A percentile compares a stretch with the other conserved stretches of the same genome.
These are phyloP conservation scores for Aurelia sp. DNA, from an alignment of 30 jellyfish, hydroid and myxozoan genomes.

Conservation along the genomic window DNA sequence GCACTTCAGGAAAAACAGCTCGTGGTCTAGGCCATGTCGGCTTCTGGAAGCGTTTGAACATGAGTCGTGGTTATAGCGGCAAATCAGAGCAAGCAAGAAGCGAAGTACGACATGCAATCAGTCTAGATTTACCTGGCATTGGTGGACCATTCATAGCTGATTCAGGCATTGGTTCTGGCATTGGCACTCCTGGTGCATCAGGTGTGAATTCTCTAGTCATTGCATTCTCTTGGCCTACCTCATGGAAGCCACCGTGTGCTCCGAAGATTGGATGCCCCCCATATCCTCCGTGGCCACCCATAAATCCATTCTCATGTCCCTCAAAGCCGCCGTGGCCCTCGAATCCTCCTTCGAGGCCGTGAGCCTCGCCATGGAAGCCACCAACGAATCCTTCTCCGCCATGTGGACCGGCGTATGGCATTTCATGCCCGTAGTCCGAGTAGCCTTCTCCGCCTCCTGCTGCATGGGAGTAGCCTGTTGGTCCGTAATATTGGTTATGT, in stretches of 20 bases:
- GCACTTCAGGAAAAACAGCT: no score
- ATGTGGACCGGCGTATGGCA: slow-evolving; percentile 78
- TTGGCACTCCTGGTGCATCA: slow-evolving; percentile 50
- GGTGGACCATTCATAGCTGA: slow-evolving; percentile 33
- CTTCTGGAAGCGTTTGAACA: no score
- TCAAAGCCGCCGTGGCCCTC: slow-evolving; percentile 40
- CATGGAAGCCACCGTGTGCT: slow-evolving; percentile 59
- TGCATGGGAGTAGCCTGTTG: slow-evolving; percentile 93
- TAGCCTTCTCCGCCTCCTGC: slow-evolving; percentile 50
- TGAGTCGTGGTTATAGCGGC: no score
- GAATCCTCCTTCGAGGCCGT: slow-evolving; percentile 60
- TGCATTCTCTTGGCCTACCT: slow-evolving; percentile 44
- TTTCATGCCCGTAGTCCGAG: slow-evolving; percentile 68
- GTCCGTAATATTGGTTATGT: slow-evolving; percentile 86
- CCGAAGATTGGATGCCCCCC: slow-evolving; percentile 19
- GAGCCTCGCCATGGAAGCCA: slow-evolving; percentile 52
- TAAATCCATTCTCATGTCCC: slow-evolving; percentile 11
- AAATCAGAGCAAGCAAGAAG: no score
- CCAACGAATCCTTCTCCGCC: slow-evolving; percentile 2
- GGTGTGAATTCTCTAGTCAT: slow-evolving; percentile 61
- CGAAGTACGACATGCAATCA: no score
- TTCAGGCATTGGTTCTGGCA: slow-evolving; percentile 69
- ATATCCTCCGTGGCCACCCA: slow-evolving; percentile 39
- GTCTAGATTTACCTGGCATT: slow-evolving; percentile 35
- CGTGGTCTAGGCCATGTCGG: no score